Base-by-base conservation (phyloP, 2,797 vertebrate species). In the Anisognathus igniventris region DNA sequence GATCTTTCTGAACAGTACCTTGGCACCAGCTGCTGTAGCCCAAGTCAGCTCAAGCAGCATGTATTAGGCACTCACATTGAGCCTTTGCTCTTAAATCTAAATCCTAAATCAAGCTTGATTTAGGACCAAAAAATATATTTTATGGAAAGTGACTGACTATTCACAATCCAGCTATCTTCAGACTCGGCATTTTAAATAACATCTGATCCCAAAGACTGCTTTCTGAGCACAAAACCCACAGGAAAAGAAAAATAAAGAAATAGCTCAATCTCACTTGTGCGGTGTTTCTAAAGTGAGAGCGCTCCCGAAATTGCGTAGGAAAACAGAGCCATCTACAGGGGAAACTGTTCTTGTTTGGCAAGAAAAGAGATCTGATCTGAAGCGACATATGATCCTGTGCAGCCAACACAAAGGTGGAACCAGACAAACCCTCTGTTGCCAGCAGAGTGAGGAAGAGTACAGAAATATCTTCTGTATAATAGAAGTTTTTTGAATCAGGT, bases 281-380 rank as follows among this genome's bases (percentile, higher is more conserved):
- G 23, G 4, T 47, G 25, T 37, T 75, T 84, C 79, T 76, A 30
- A 93, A 83, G 40, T 39, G 51, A 33, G 14, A 62, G 37, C 17
- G 6, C 22, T 75, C 61, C n/a, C 0, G 0, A 90, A 87, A 86
- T 85, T 93, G 74, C 51, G 45, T 54, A 95, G 94, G 92, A 95
- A 96, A 92, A 90, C 57, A 95, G 96, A 96, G 97, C 92, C 97
- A 96, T 70, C 96, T 97, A 86, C 93, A 97, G 96, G 96, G 54
- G 61, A 90, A 90, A 88, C 10, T 47, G 11, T 17, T 68, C 40
- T 30, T n/a, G 6, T 54, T 91, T 75, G 56, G 28, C 33, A 60
- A 74, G 45, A 64, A 82, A 79, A 53, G 2, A 0, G 18, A 30
- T 67, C 16, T 1, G 3, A 45, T 25, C 17, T 54, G 16, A 81